Base-by-base conservation (phyloP, 2,888 invertebrate genomes). In the Listrodromus nycthemerus region DNA sequence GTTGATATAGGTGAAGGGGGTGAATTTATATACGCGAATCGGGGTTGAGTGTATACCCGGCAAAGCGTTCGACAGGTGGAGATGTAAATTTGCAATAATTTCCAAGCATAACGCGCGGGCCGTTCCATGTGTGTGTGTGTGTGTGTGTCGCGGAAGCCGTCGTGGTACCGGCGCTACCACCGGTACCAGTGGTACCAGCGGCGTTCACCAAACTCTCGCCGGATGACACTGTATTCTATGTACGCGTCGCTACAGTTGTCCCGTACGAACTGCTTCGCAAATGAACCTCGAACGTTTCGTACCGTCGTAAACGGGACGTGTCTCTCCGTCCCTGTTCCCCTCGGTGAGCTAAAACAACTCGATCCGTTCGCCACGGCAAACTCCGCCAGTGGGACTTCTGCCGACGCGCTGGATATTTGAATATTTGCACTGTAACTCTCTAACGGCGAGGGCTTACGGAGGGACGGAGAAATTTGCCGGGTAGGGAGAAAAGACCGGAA, bases 71-170 rank as follows among this genome's bases (percentile, higher is more conserved):
- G 84, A 78, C 80, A 67, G 73, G 61, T 73, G 63, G 74, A 78
- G 70, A 84, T 84, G 81, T 81, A 81, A 81, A 84, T 84, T 84
- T 78, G 84, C 84, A 84, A 84, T 84, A 84, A 84, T 81, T 81
- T 84, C 41, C 74, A 79, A 19, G 78, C 80, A 78, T 84, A 78
- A 84, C 81, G 81, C 70, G 33, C 1, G 24, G 33, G 21, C 70
- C 77, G 65, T n/a, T 1, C 13, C 52, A n/a, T 66, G 50, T 61
- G 76, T 71, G 63, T 67, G 61, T 82, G 66, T 27, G 73, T 76
- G 71, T 45, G 78, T 61, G 37, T 30, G 69, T 16, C 10, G n/a
- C 27, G 48, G 30, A 3, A 16, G 37, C 27, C 7, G n/a, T 6
- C 16, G 5, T 50, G 27, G 61, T 61, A 30, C 61, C 61, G 7